Evolutionary conservation across 2,113 vertebrate species (phyloP), one percentile per base, ranked within the genome.

Genomic region (Cheirogaleus medius): DNA sequence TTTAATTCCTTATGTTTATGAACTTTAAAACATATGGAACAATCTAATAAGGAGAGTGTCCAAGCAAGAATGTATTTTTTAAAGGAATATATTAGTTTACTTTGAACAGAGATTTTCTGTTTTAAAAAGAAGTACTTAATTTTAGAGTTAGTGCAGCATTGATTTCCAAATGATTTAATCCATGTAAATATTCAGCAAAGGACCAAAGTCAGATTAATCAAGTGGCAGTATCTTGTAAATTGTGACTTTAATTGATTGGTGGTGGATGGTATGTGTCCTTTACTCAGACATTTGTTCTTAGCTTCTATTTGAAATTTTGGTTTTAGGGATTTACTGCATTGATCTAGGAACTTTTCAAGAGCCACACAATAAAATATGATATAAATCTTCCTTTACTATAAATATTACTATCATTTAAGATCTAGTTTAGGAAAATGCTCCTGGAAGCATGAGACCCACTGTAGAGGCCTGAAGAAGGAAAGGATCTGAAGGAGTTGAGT

Each of bases 1-100:
- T 98, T 64, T 86, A 98, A 0, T 95, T 98, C 44, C 58, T 98
- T 69, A 93, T 58, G 18, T 97, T 97, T 93, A 89, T 98, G 97
- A n/a, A 34, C 0, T 5, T 95, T 25, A 49, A 76, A 96, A 85
- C 91, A 93, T 84, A 91, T 21, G 84, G 81, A 37, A 92, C 14
- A 76, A 95, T 97, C 25, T 0, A n/a, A 44, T 96, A 94, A 66
- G 84, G 78, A 12, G 56, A 89, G 34, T 27, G 47, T 74, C 12
- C 2, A 60, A 17, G 8, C 12, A 64, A 88, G 14, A 81, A 90
- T 5, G 4, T n/a, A 69, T 47, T 56, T 60, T 95, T 96, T 97
- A 69, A 93, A 83, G 18, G 56, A 58, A 77, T 96, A 87, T 21
- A 23, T 37, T 68, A 20, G 92, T 91, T 97, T 87, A 89, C 1